Percentiles rank a stretch among this genome's conserved stretches.
Conservation (phyloP, 2,113 vertebrate species). For the Leptosomus discolor region DNA sequence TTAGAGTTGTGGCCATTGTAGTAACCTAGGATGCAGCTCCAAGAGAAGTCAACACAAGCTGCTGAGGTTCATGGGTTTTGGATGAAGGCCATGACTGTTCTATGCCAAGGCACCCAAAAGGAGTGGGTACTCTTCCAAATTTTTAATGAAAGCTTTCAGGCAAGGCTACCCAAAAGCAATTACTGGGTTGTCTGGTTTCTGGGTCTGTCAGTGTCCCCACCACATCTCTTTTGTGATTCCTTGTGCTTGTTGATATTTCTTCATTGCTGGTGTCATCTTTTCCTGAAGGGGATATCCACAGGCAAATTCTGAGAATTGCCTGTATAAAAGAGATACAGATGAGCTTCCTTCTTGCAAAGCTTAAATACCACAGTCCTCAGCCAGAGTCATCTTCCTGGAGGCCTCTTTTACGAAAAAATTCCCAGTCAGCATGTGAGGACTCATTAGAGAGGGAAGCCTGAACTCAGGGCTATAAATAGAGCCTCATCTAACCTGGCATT, state of each 20-base stretch:
- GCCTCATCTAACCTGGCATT: neutral
- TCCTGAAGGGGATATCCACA: neutral
- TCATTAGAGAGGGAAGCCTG: neutral
- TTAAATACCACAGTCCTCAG: neutral
- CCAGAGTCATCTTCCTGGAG: neutral
- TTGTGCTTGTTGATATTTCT: neutral
- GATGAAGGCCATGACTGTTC: neutral
- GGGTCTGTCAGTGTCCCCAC: neutral
- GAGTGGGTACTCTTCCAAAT: neutral
- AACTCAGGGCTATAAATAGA: neutral
- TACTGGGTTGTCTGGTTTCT: neutral
- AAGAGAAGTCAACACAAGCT: neutral
- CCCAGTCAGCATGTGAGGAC: neutral
- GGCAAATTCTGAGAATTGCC: neutral
- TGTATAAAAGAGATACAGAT: neutral
- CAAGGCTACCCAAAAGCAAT: neutral
- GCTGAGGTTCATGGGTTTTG: neutral
- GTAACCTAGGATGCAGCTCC: neutral
- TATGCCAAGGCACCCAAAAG: neutral
- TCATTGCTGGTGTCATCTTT: neutral
- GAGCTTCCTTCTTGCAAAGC: neutral
- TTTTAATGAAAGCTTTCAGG: neutral
- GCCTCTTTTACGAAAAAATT: neutral
- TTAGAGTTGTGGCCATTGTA: neutral
- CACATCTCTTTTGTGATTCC: neutral